Percentiles rank a stretch among this genome's conserved stretches.
These are phyloP conservation scores for Myripristis murdjan DNA, from an alignment of 2,797 vertebrate species.

Conservation along the genomic window DNA sequence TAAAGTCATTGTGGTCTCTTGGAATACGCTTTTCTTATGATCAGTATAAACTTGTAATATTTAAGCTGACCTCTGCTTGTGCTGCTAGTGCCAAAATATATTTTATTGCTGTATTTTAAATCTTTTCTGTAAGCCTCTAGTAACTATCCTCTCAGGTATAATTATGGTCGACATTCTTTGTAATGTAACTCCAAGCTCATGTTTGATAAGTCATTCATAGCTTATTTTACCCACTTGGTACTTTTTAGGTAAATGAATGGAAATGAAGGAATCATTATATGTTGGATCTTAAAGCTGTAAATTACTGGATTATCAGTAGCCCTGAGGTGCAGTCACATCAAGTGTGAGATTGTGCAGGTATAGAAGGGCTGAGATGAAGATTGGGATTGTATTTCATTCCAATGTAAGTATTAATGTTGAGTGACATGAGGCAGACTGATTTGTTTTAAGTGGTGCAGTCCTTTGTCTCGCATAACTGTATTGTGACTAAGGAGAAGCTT, in stretches of 20 bases:
- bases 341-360: background rate
- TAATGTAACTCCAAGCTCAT: background rate
- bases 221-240: conserved; percentile 25
- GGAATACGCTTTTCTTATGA: background rate
- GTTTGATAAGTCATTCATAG: conserved; percentile 15
- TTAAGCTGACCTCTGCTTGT: background rate
- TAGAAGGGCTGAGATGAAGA: background rate
- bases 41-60: background rate
- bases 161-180: conserved; percentile 2
- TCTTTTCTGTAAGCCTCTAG: background rate
- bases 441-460: background rate
- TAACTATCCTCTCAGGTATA: conserved; percentile 14
- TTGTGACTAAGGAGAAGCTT: no score
- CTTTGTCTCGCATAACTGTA: no score
- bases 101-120: background rate
- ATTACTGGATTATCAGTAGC: background rate
- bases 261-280: conserved; percentile 58
- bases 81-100: conserved; percentile 14
- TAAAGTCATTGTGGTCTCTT: conserved; percentile 4
- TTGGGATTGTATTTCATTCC: conserved; percentile 25
- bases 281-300: conserved; percentile 1
- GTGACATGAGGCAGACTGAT: conserved; percentile 16
- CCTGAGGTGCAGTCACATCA: background rate
- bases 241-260: conserved; percentile 34
- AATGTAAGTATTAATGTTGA: conserved; percentile 51